Evolutionary conservation across 2,113 vertebrate species (phyloP), one percentile per base, ranked within the genome.

Genomic region (Morone saxatilis): DNA sequence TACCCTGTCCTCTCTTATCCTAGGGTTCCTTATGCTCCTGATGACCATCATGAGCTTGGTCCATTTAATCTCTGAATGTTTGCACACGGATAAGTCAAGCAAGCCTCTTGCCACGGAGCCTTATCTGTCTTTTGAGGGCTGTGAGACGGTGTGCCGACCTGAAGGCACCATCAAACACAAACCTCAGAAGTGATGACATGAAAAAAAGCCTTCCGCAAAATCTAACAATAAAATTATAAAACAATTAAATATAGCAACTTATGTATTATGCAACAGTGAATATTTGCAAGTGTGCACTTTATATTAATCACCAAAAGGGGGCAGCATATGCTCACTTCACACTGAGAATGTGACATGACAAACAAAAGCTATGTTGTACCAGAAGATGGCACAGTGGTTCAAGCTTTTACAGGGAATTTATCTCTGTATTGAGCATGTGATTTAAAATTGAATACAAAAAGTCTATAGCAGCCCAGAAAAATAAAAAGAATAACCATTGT

Each of bases 1-100:
- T 0, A 71, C 3, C 9, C 4, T 50, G 16, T 16, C 4, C 31
- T 76, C n/a, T 83, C 3, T 71, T 3, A 13, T 59, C 31, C 76
- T 16, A 0, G 89, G 91, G 1, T 74, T 65, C 45, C 60, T 93
- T 1, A 82, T 89, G 88, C 54, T 93, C 4, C 47, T 92, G 78
- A 71, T 82, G 61, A 92, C 90, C 66, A 6, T 63, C 59, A 62
- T 91, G 86, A 93, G 70, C 51, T 19, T 76, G 14, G 17, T 51
- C 70, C 76, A 87, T 19, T 8, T 89, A 61, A 47, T 90, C 40
- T 62, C 56, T 4, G 5, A 7, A 0, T 92, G 91, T 56, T 13
- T 82, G 60, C n/a, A 25, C 51, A 36, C 3, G 7, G 51, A 73
- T 0, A 12, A 47, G 10, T 38, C 82, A 0, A 67, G 13, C 16